A percentile compares a stretch with the other conserved stretches of the same genome.
These are phyloP conservation scores for Microdon myrmicae DNA, from an alignment of 2,888 invertebrate genomes.

Conservation along the genomic window DNA sequence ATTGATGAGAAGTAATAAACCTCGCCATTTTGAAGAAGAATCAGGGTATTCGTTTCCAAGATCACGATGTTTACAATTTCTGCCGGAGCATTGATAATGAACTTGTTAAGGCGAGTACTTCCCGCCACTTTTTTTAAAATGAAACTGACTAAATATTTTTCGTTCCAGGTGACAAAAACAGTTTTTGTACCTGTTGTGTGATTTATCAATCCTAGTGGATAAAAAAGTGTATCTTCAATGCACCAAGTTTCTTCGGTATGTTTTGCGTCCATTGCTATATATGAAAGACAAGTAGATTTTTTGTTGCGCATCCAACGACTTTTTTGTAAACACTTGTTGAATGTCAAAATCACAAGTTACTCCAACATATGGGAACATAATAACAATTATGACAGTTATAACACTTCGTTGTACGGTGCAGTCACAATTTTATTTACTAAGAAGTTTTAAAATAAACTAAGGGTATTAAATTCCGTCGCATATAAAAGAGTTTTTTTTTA, in stretches of 20 bases:
- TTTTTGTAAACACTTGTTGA: conserved; percentile 5
- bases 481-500: too few relatives aligned
- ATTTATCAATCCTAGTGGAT: conserved; percentile 60
- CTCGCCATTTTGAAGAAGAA: conserved; percentile 59
- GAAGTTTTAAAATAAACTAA: too few relatives aligned
- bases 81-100: conserved; percentile 40
- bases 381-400: too few relatives aligned
- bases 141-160: conserved; percentile 61
- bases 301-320: conserved; percentile 26
- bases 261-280: conserved; percentile 16
- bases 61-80: conserved; percentile 58
- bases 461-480: too few relatives aligned
- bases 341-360: conserved; percentile 15
- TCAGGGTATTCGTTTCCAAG: conserved; percentile 61
- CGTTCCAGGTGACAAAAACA: conserved; percentile 63
- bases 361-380: too few relatives aligned
- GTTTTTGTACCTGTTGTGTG: conserved; percentile 60
- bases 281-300: background rate
- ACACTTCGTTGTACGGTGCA: too few relatives aligned
- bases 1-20: conserved; percentile 63
- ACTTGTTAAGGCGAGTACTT: conserved; percentile 49
- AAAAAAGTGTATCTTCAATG: conserved; percentile 61
- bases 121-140: conserved; percentile 59
- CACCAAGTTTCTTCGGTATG: conserved; percentile 56
- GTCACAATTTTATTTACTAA: too few relatives aligned